Evolutionary conservation across 2,797 vertebrate genomes (phyloP).

Genomic region (Limnodromus scolopaceus): DNA sequence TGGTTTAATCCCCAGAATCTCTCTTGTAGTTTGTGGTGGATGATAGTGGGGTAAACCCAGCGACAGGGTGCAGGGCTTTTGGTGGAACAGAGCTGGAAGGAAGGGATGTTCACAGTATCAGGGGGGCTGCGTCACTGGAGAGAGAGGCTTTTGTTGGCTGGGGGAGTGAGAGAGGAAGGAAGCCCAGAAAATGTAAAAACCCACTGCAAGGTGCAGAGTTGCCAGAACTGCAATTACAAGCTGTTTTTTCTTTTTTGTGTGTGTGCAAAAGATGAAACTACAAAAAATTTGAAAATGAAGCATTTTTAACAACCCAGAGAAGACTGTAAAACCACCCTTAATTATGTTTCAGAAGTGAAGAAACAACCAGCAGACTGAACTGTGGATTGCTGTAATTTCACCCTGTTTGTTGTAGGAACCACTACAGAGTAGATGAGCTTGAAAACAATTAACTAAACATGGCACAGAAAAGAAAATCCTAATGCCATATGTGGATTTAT

Average conservation of each 20-base stretch:
- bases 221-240: background rate
- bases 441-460: background rate
- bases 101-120: background rate
- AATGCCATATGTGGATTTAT: background rate
- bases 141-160: background rate
- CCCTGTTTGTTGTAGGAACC: background rate
- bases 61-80: background rate
- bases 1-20: background rate
- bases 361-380: background rate
- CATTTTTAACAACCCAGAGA: background rate
- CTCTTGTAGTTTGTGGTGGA: background rate
- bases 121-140: fast-evolving
- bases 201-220: background rate
- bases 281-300: background rate
- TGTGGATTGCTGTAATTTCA: conserved; percentile 12
- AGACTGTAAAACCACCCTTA: background rate
- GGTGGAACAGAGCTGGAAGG: background rate
- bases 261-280: background rate
- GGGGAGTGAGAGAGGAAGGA: background rate
- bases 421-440: background rate
- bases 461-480: background rate
- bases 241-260: background rate
- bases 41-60: background rate
- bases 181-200: background rate
- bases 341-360: background rate